These are phyloP conservation scores for Triops longicaudatus DNA, from an alignment of 1,140 invertebrate genomes.

Conservation along the genomic window DNA sequence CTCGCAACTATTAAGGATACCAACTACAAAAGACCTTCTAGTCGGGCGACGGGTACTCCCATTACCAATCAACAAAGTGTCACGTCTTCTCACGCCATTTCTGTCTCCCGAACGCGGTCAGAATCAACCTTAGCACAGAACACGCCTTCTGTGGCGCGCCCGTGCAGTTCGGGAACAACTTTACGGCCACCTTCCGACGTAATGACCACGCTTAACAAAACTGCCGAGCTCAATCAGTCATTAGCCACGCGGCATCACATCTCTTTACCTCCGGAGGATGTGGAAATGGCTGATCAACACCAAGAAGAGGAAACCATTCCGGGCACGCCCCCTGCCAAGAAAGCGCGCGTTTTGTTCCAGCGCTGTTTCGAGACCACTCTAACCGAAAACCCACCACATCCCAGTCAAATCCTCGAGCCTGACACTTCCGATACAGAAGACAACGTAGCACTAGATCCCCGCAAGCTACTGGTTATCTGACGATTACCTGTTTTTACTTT, in stretches of 20 bases:
- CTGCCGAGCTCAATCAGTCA: background rate
- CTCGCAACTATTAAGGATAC: conserved; percentile 62
- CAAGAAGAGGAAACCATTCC: conserved; percentile 41
- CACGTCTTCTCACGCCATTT: background rate
- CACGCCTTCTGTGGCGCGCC: conserved; percentile 17
- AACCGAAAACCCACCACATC: conserved; percentile 36
- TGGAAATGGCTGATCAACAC: conserved; percentile 14
- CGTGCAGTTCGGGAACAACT: background rate
- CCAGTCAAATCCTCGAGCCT: conserved; percentile 22
- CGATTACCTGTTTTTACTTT: background rate
- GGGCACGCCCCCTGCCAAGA: conserved; percentile 42
- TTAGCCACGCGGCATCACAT: background rate
- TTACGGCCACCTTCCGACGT: background rate
- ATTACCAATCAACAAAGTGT: background rate
- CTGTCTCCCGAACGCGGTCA: conserved; percentile 31
- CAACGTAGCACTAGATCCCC: background rate
- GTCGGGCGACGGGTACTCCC: conserved; percentile 31
- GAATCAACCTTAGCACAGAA: conserved; percentile 9
- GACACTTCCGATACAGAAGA: conserved; percentile 24
- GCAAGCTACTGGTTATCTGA: background rate
- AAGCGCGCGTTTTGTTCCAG: conserved; percentile 46
- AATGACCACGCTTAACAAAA: background rate
- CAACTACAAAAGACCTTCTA: conserved; percentile 41
- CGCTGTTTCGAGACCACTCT: conserved; percentile 60
- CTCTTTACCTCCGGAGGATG: background rate